Base-by-base conservation (phyloP, 2,797 vertebrate genomes). In the Emydoidea blandingii region DNA sequence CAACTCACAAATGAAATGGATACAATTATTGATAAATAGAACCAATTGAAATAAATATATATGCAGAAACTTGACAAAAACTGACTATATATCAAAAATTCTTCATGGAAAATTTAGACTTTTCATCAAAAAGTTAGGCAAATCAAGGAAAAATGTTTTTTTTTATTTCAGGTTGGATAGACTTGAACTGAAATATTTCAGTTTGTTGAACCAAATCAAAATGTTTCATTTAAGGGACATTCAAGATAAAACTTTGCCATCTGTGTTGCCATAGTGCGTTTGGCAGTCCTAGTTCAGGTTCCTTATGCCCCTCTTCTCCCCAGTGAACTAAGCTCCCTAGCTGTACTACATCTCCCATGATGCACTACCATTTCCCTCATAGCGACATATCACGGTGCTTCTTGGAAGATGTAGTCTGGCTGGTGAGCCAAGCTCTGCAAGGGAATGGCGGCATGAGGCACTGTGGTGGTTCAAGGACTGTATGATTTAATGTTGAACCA, bases 181-280 rank as follows among this genome's bases (percentile, higher is more conserved):
- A 65, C 25, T 21, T 27, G 65, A 27, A 31, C 25, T 3, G 4
- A 21, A 31, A 3, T 14, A 50, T 12, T 62, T 79, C 79, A 23
- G 14, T 21, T 74, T 74, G 23, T 74, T 14, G 25, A 44, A 14
- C 72, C 59, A 29, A 47, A 68, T 2, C 72, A 86, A 78, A 93
- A 65, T 25, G 6, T 23, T 10, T 41, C 15, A 5, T 25, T 83
- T 53, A 25, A 76, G 19, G 50, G 37, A 68, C 76, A 89, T 4
- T 1, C 50, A 31, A 68, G n/a, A 54, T 37, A 68, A 76, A 65
- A 47, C 11, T 1, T 50, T 52, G 44, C 29, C 0, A 0, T 47
- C 12, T 44, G 5, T 74, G 10, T 76, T 76, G 5, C 41, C 37
- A 44, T 25, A 23, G 12, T 14, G 11, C 72, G 4, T n/a, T 8